Conservation (phyloP, 1,140 invertebrate species). For the Rhopalosiphum padi region DNA sequence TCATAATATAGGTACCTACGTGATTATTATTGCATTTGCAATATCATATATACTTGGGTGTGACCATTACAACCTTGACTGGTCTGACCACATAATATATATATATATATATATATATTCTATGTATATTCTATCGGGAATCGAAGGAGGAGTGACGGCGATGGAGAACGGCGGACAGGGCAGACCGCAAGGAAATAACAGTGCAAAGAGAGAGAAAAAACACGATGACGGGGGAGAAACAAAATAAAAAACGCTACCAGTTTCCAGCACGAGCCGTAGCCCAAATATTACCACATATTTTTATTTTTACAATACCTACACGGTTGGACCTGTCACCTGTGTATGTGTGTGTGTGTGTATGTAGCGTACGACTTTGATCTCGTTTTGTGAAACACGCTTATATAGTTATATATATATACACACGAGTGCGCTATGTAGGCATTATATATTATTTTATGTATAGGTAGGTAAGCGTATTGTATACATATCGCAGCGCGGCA, state of each 20-base stretch:
- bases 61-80: constrained; percentile 55
- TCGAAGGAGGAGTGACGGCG: background rate
- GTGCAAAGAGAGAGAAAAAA: background rate
- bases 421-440: background rate
- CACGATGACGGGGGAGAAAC: background rate
- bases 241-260: background rate
- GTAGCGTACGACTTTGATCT: background rate
- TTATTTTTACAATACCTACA: constrained; percentile 1
- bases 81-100: constrained; percentile 11
- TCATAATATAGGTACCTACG: constrained; percentile 19
- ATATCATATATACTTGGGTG: constrained; percentile 45
- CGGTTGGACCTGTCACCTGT: background rate
- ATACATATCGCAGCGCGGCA: background rate
- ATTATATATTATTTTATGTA: background rate
- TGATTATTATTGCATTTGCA: constrained; percentile 33
- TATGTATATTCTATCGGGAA: background rate
- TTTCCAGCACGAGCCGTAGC: background rate
- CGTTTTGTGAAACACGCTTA: constrained; percentile 12
- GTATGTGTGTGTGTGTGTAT: too few relatives aligned
- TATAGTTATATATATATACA: background rate
- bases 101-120: background rate
- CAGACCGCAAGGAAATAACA: background rate
- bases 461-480: background rate
- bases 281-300: constrained; percentile 38
- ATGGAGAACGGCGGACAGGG: background rate